These are phyloP conservation scores for Oreamnos americanus DNA, from an alignment of 2,113 vertebrate genomes.

Conservation along the genomic window DNA sequence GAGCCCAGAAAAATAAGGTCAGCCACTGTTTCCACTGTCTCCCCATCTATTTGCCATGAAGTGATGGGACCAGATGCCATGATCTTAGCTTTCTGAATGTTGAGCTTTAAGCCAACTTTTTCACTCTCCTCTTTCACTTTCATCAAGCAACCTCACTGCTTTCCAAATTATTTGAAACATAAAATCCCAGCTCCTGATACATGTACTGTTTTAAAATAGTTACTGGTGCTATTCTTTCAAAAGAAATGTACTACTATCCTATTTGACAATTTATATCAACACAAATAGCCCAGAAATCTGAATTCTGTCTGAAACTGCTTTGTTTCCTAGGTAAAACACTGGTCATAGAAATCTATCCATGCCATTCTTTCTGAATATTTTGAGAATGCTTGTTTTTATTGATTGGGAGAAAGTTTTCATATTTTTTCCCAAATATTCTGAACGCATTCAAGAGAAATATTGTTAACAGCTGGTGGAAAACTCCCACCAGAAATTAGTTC, in stretches of 20 bases:
- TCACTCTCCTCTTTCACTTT: too few species aligned
- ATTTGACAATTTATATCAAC: conserved; percentile 48
- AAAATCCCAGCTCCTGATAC: conserved; percentile 31
- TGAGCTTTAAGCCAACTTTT: too few species aligned
- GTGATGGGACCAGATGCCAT: too few species aligned
- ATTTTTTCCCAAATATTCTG: not conserved
- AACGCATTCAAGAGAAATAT: not conserved
- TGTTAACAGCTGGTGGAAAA: conserved; percentile 19
- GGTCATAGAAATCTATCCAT: not conserved
- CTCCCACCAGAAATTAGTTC: not conserved
- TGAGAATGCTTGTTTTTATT: not conserved
- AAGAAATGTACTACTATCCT: conserved; percentile 54
- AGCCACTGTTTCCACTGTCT: too few species aligned
- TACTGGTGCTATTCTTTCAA: conserved; percentile 41
- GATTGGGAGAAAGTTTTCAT: not conserved
- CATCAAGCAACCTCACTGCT: not conserved
- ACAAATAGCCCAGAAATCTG: conserved; percentile 49
- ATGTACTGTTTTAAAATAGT: conserved; percentile 58
- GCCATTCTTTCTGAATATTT: not conserved
- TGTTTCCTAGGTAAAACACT: not conserved
- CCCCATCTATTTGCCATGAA: too few species aligned
- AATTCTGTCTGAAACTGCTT: not conserved
- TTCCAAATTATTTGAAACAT: conserved; percentile 44
- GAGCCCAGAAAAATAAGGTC: too few species aligned
- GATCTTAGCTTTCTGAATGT: too few species aligned